phyloP scores from a whole-genome alignment of 1,140 invertebrate genomes.

The Dolichoris vasculosae region DNA sequence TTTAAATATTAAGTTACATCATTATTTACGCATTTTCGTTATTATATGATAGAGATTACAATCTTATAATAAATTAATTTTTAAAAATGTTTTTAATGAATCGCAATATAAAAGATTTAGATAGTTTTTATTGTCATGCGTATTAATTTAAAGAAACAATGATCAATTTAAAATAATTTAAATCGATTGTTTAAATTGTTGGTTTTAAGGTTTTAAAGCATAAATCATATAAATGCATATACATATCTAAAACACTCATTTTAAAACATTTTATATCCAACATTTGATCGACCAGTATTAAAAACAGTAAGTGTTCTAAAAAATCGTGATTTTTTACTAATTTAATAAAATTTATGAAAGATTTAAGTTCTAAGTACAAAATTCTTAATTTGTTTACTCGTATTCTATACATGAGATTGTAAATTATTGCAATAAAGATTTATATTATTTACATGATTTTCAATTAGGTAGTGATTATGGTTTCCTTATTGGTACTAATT shows the following conservation, averaged over 20 bases:
- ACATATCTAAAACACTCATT: neutral
- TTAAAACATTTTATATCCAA: neutral
- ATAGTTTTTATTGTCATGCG: neutral
- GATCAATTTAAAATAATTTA: neutral
- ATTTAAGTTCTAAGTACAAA: too few species aligned
- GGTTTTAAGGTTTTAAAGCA: neutral
- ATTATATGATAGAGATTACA: too few species aligned
- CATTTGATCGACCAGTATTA: too few species aligned
- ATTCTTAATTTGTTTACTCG: too few species aligned
- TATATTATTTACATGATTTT: neutral
- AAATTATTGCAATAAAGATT: neutral
- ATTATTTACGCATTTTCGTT: too few species aligned
- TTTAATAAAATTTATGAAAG: neutral
- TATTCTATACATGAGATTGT: neutral
- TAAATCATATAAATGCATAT: neutral
- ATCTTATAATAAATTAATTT: too few species aligned
- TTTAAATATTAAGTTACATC: too few species aligned
- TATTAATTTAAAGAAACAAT: neutral
- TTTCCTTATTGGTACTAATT: neutral
- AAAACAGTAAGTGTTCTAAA: too few species aligned
- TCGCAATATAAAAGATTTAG: neutral
- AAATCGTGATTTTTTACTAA: neutral
- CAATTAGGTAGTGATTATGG: neutral
- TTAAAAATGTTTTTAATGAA: too few species aligned
- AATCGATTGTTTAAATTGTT: neutral